Evolutionary conservation across 2,888 invertebrate species (phyloP).

Genomic region (Orthosia gothica): DNA sequence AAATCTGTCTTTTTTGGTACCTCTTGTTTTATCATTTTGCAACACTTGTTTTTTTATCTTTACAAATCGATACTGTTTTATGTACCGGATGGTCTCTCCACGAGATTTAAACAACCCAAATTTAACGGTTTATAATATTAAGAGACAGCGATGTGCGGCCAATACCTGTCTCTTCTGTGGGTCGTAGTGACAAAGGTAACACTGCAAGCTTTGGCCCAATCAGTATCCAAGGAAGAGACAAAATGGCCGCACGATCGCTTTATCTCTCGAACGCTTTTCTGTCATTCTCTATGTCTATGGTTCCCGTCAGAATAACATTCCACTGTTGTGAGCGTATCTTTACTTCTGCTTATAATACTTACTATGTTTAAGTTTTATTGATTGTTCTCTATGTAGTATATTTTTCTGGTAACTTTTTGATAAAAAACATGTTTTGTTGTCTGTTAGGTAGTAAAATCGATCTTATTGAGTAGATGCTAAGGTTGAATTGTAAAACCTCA

Average conservation of each 20-base stretch:
- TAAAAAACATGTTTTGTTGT: neutral
- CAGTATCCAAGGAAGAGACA: neutral
- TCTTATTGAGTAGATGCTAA: neutral
- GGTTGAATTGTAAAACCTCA: neutral
- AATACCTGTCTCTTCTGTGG: too few relatives aligned
- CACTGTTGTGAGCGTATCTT: conserved; percentile 29
- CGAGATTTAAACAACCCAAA: too few relatives aligned
- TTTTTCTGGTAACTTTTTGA: neutral
- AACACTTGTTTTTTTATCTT: too few relatives aligned
- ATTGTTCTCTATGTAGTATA: conserved; percentile 3
- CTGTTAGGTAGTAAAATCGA: conserved; percentile 1
- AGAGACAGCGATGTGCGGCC: too few relatives aligned
- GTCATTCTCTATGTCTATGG: too few relatives aligned
- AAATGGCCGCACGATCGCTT: neutral
- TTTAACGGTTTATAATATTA: too few relatives aligned
- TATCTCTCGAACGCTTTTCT: neutral
- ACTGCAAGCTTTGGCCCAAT: too few relatives aligned
- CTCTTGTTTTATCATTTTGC: too few relatives aligned
- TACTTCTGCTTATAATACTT: conserved; percentile 11
- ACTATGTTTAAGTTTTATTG: conserved; percentile 19
- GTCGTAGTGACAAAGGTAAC: neutral
- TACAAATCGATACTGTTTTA: too few relatives aligned
- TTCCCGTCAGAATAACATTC: conserved; percentile 40
- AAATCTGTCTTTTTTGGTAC: too few relatives aligned
- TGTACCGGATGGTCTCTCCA: too few relatives aligned